Base-by-base conservation (phyloP, 2,113 vertebrate species). In the Eulemur macaco region DNA sequence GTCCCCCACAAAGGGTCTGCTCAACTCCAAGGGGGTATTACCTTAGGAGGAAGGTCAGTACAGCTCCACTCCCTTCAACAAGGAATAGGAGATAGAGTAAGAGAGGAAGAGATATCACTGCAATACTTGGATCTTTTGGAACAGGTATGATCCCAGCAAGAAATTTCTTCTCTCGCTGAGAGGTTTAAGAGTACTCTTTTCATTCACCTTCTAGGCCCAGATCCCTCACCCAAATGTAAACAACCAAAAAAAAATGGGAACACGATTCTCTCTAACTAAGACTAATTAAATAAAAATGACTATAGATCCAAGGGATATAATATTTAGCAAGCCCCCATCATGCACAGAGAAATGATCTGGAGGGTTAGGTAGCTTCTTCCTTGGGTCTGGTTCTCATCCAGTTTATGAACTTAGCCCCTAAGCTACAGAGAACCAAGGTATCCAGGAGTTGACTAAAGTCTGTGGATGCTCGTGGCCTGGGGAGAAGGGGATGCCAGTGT, bases 221-320 rank as follows among this genome's bases (percentile, higher is more conserved):
- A n/a, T 92, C 29, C 42, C 3, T 92, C 29, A 50, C 39, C 18
- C 31, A 93, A 92, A 90, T 92, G 6, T 47, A 86, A 86, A 96
- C 56, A 84, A 94, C 3, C 54, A 74, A 86, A 71, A 42, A 54
- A 42, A 54, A 66, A 73, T 63, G 18, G 39, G 50, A 90, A 80
- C 42, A 86, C 31, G 29, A 92, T 87, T 94, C 34, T 93, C 74
- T 83, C 31, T 90, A 93, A 84, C 69, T 77, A 95, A 94, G 77
- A 69, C 15, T 45, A 93, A 90, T 50, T 94, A 95, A 83, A 86
- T 96, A 69, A 96, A 96, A 68, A 20, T 84, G 34, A 94, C 60
- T 82, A 0, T 71, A 82, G 9, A 82, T 95, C 39, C 54, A 85
- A 29, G 56, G 25, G 74, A 52, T 63, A 2, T 96, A 80, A 95